Base-by-base conservation (phyloP, 2,113 vertebrate species). In the Rhea americana region DNA sequence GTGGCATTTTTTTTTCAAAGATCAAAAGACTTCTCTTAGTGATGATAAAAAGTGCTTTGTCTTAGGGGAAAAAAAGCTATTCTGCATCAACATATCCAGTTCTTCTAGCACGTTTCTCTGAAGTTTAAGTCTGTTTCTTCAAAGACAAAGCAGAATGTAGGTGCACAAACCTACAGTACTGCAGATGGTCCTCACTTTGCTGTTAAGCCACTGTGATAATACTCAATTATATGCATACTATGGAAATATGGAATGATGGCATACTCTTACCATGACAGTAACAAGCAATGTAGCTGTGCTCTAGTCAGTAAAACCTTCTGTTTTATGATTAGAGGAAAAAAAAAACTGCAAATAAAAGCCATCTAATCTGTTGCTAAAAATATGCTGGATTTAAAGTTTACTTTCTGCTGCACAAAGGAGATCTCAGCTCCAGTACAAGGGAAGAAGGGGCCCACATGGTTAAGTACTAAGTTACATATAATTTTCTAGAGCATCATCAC, bases 1-100 rank as follows among this genome's bases (percentile, higher is more conserved):
- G 13, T 19, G 17, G 0, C 0, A 35, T 26, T 4, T 1, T 25
- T 26, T 1, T 32, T 21, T 26, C 18, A 41, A 66, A 66, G 28
- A 45, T 66, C 41, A 45, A 12, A 11, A 30, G 26, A 66, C 7
- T 32, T 9, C n/a, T 59, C 68, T 50, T 63, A 20, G 37, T 5
- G 30, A 19, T 65, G 16, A 39, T 6, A 30, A 86, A 43, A 12
- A 26, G 9, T 59, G 9, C 7, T 43, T 65, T 45, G 3, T 62
- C 61, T 71, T 24, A n/a, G 51, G 68, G 14, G 22, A 19, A 13
- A 28, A 77, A 84, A n/a, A 82, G 22, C 20, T 72, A 35, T 9
- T 58, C 26, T 1, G 2, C 15, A 35, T 50, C 41, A 71, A 74
- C 3, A 0, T 12, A 19, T 0, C 5, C 35, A 78, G 19, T 28